These are phyloP conservation scores for Tragopan temminckii DNA, from an alignment of 2,797 vertebrate species.

Conservation along the genomic window DNA sequence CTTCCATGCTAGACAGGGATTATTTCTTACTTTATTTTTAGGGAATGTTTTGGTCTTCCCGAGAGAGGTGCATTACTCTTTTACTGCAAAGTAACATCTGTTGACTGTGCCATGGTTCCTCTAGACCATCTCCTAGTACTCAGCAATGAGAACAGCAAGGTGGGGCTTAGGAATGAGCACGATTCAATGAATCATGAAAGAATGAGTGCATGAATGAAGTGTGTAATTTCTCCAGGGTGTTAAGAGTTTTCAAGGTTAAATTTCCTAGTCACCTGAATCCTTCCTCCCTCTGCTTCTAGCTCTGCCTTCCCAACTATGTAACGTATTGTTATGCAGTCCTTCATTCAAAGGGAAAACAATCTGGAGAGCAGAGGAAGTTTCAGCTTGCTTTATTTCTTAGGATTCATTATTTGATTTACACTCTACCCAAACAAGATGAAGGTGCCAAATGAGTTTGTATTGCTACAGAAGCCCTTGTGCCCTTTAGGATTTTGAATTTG, in stretches of 20 bases:
- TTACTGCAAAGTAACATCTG: neutral
- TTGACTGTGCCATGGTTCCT: neutral
- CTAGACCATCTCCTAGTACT: neutral
- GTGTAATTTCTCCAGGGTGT: neutral
- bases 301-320: neutral
- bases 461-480: neutral
- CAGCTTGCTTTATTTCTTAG: constrained; percentile 2
- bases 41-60: neutral
- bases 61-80: neutral
- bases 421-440: constrained; percentile 9
- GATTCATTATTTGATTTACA: neutral
- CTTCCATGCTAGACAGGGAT: neutral
- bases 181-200: no score
- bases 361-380: neutral
- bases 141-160: neutral
- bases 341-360: neutral
- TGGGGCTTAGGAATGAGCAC: neutral
- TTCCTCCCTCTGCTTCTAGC: neutral
- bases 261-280: neutral
- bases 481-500: neutral
- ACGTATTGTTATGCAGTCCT: neutral
- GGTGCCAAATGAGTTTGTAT: neutral
- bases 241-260: neutral
- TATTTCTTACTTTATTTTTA: neutral
- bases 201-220: fast-evolving